Evolutionary conservation across 2,888 invertebrate genomes (phyloP).

Genomic region (Rhingia campestris): DNA sequence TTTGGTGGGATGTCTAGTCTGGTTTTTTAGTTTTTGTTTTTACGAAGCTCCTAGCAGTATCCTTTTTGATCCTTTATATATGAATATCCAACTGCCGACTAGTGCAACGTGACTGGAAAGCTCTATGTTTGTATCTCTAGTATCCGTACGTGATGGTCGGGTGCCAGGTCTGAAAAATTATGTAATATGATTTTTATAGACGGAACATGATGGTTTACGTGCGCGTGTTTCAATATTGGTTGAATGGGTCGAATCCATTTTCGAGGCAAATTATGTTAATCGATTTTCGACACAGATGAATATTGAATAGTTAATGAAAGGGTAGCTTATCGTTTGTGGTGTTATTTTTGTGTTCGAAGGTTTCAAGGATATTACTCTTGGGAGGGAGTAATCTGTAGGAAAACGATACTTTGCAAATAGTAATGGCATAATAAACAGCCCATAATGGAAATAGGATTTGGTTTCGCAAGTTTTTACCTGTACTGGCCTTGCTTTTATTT

Average conservation of each 20-base stretch:
- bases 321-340: neutral
- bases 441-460: neutral
- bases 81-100: conserved; percentile 9
- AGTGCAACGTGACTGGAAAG: conserved; percentile 13
- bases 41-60: neutral
- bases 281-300: conserved; percentile 16
- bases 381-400: neutral
- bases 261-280: conserved; percentile 18
- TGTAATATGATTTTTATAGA: conserved; percentile 32
- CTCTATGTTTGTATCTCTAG: neutral
- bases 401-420: conserved; percentile 1
- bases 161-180: conserved; percentile 1
- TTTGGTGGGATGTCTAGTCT: conserved; percentile 6
- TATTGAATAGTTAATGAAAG: conserved; percentile 7
- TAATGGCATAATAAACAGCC: neutral
- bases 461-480: too few species aligned
- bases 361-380: neutral
- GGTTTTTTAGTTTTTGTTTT: neutral
- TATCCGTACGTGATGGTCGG: neutral
- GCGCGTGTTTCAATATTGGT: conserved; percentile 22
- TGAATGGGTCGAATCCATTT: conserved; percentile 9
- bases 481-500: too few species aligned
- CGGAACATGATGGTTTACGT: conserved; percentile 26
- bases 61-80: conserved; percentile 3
- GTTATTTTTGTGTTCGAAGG: neutral